Conservation (phyloP, 2,797 vertebrate genomes). For the Microctenopoma steveboyesi region DNA sequence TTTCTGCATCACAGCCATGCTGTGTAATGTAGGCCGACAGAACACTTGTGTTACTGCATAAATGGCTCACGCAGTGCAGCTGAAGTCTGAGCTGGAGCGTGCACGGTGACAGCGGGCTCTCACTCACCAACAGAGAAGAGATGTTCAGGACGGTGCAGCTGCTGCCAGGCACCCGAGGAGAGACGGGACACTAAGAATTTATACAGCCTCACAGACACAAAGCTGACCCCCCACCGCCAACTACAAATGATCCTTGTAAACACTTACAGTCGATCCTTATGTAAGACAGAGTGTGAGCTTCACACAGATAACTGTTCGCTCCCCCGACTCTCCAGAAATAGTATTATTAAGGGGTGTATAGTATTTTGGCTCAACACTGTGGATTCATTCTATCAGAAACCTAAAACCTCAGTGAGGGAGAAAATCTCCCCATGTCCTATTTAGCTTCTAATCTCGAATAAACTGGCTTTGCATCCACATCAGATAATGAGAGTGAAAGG, state of each 20-base stretch:
- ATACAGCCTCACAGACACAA: conserved; percentile 13
- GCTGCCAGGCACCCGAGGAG: conserved; percentile 46
- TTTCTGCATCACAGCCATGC: background rate
- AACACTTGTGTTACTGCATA: background rate
- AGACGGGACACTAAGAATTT: conserved; percentile 31
- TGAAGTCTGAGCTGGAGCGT: conserved; percentile 14
- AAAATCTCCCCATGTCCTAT: conserved; percentile 1
- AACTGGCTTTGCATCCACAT: background rate
- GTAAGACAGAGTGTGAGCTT: background rate
- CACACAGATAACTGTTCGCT: background rate
- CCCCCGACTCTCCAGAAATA: background rate
- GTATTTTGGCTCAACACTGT: background rate
- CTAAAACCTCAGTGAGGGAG: background rate
- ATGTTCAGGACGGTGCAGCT: conserved; percentile 25
- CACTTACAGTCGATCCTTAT: background rate
- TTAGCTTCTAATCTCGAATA: background rate
- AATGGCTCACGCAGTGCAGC: conserved; percentile 1
- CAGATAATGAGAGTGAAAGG: too few relatives aligned
- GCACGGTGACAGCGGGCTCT: conserved; percentile 31
- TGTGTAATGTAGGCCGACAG: conserved; percentile 3
- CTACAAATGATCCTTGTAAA: background rate
- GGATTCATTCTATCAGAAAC: conserved; percentile 12
- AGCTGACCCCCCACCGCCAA: background rate
- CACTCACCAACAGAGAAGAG: conserved; percentile 49
- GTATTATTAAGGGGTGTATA: too few relatives aligned